Base-by-base conservation (phyloP, 2,113 vertebrate genomes). In the Edolisoma coerulescens region DNA sequence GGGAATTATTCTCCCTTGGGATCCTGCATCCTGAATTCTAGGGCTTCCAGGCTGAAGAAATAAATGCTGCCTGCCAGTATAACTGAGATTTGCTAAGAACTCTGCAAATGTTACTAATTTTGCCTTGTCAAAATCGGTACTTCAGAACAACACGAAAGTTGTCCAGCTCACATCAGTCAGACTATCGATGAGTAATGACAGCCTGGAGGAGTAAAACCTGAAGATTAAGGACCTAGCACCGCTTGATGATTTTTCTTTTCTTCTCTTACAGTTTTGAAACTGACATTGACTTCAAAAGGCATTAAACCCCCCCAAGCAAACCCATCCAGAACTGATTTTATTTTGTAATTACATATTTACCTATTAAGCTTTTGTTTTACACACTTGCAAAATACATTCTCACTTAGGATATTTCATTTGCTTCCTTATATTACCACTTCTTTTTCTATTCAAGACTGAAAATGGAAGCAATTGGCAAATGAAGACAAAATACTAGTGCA, bases 1-100 rank as follows among this genome's bases (percentile, higher is more conserved):
- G 91, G 71, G 94, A 97, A 89, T 89, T 78, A 73, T 68, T n/a
- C 41, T 75, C 93, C 65, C 84, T 68, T 84, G 84, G 87, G 95
- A 95, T 76, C 15, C 30, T 88, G 60, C 49, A 90, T 71, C 44
- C 81, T 94, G 65, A 89, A 5, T 87, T 91, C 69, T 49, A 89
- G 56, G 47, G 35, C 81, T 93, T 74, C 49, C 41, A 57, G 71
- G n/a, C 65, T 71, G 74, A 94, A 87, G 81, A 87, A 79, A 68
- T 56, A 87, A 91, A 50, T 73, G 56, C 56, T 63, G 39, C 69
- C 53, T 91, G 87, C 49, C 65, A 65, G 27, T 56, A 74, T 27
- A 75, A 11, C 23, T 14, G 49, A 87, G 52, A 59, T 74, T 86
- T 77, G 33, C 54, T 86, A 65, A 70, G 63, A 50, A 47, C 28